A percentile compares a stretch with the other conserved stretches of the same genome.
phyloP scores from a whole-genome alignment of 2,888 invertebrate genomes.

The Autographa gamma region DNA sequence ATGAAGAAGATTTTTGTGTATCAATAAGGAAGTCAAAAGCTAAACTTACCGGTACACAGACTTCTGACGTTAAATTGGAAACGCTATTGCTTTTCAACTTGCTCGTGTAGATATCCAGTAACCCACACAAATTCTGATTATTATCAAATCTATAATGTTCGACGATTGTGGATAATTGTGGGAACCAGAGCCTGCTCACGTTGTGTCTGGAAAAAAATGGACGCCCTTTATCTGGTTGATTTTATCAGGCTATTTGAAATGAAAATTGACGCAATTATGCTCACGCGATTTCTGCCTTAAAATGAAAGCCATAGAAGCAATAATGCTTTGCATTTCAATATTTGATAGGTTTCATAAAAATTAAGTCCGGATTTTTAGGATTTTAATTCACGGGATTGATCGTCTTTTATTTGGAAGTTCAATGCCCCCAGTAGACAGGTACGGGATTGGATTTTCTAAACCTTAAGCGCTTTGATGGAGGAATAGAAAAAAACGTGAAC shows the following conservation, averaged over 20 bases:
- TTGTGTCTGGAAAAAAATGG: slow-evolving; percentile 65
- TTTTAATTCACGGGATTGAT: slow-evolving; percentile 17
- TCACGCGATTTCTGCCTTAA: slow-evolving; percentile 9
- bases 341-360: not conserved
- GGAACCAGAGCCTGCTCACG: slow-evolving; percentile 71
- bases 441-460: slow-evolving; percentile 15
- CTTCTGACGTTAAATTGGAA: slow-evolving; percentile 36
- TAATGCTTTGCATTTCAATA: not conserved
- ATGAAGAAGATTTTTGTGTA: not conserved
- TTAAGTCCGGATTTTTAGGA: not conserved
- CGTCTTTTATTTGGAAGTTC: slow-evolving; percentile 16
- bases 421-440: slow-evolving; percentile 5
- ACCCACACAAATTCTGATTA: slow-evolving; percentile 64
- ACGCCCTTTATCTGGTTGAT: slow-evolving; percentile 22
- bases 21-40: not conserved
- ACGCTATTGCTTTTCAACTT: slow-evolving; percentile 52
- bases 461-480: slow-evolving; percentile 27
- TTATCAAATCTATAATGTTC: slow-evolving; percentile 65
- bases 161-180: slow-evolving; percentile 74
- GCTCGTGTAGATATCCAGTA: slow-evolving; percentile 66
- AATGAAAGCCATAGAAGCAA: not conserved
- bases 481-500: slow-evolving; percentile 24
- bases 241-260: slow-evolving; percentile 35
- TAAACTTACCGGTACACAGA: slow-evolving; percentile 70
- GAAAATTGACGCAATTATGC: slow-evolving; percentile 13